phyloP scores from a whole-genome alignment of 2,888 invertebrate species.

The Prosopocoilus inquinatus region DNA sequence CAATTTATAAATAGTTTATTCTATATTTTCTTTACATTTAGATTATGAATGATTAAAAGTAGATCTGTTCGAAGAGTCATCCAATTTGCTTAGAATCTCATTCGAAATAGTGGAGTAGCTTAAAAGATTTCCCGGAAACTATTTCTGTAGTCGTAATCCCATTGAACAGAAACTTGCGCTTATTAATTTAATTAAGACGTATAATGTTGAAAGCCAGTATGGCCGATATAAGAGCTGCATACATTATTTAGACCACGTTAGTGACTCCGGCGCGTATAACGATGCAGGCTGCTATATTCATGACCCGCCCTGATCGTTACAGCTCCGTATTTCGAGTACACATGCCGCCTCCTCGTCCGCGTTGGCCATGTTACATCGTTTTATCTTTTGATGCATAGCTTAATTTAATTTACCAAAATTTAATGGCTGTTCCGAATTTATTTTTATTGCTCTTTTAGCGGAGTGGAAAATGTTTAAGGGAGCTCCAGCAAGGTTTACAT shows the following conservation, averaged over 20 bases:
- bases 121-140: no score
- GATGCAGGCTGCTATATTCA: constrained; percentile 19
- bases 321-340: constrained; percentile 12
- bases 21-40: no score
- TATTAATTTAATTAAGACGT: constrained; percentile 32
- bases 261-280: constrained; percentile 18
- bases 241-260: constrained; percentile 30
- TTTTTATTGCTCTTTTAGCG: constrained; percentile 14
- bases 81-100: no score
- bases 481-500: no score
- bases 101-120: no score
- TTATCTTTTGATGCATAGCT: constrained; percentile 27
- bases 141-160: no score
- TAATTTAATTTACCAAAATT: constrained; percentile 29
- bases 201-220: constrained; percentile 17
- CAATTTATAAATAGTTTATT: no score
- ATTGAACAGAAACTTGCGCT: constrained; percentile 22
- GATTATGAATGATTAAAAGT: no score
- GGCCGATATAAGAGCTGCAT: constrained; percentile 29
- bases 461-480: no score
- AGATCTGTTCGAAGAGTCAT: no score
- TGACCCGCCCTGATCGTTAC: constrained; percentile 19
- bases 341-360: constrained; percentile 10
- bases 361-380: constrained; percentile 13
- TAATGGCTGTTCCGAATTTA: constrained; percentile 23